Evolutionary conservation across 2,113 vertebrate species (phyloP).

Genomic region (Rhagologus leucostigma): DNA sequence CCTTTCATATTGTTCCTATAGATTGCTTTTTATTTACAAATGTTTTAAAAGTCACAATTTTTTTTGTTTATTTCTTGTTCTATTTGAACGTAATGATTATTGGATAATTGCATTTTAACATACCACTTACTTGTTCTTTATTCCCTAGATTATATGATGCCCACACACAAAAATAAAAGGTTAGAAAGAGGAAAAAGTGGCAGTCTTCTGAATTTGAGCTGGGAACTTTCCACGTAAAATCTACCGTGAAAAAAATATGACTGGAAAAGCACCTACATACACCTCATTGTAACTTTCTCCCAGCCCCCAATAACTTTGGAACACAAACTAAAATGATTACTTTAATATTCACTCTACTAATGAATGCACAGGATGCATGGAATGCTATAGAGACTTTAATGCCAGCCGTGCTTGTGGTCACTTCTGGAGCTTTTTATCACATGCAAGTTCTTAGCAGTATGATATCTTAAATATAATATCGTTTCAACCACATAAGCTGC

Average conservation of each 20-base stretch:
- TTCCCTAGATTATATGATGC: neutral
- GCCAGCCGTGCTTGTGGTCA: neutral
- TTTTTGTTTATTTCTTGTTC: neutral
- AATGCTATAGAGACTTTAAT: neutral
- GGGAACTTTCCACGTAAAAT: neutral
- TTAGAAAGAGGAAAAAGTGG: neutral
- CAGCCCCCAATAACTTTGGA: fast-evolving
- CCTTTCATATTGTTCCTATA: neutral
- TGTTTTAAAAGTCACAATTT: neutral
- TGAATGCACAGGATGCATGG: neutral
- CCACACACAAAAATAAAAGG: neutral
- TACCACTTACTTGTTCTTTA: neutral
- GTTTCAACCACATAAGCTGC: neutral
- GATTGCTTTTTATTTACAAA: neutral
- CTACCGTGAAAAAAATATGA: neutral
- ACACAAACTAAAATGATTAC: neutral
- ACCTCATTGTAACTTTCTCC: neutral
- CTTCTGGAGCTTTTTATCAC: neutral
- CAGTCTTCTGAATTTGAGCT: fast-evolving
- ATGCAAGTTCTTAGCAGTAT: neutral
- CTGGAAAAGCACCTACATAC: neutral
- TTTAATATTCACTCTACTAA: neutral
- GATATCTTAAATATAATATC: neutral
- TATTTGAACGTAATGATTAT: neutral
- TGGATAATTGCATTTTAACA: neutral